These are phyloP conservation scores for Hylyphantes graminicola DNA, from an alignment of 1,140 invertebrate genomes.

Conservation along the genomic window DNA sequence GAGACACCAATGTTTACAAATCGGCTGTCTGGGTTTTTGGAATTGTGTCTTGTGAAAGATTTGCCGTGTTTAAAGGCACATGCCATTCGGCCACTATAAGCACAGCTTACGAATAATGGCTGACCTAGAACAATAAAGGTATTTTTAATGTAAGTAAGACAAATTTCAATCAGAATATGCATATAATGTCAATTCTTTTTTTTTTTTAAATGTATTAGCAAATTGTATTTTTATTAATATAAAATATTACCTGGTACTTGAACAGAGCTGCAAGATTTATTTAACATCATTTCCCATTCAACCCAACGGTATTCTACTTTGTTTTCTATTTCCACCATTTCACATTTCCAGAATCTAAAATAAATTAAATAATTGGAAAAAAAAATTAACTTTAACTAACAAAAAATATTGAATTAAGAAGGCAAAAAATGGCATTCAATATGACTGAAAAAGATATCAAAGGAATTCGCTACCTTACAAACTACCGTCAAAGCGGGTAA, in stretches of 20 bases:
- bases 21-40: conserved; percentile 79
- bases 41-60: conserved; percentile 71
- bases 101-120: conserved; percentile 93
- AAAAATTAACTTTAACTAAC: no score
- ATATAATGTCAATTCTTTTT: no score
- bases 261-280: conserved; percentile 82
- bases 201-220: no score
- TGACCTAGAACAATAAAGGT: conserved; percentile 62
- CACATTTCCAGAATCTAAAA: conserved; percentile 83
- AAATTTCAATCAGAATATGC: not conserved
- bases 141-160: not conserved
- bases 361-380: not conserved
- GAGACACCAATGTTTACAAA: conserved; percentile 93
- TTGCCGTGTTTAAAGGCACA: conserved; percentile 87
- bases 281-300: conserved; percentile 87
- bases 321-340: conserved; percentile 71
- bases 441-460: no score
- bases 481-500: no score
- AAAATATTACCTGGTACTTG: conserved; percentile 78
- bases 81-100: conserved; percentile 95
- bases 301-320: conserved; percentile 77
- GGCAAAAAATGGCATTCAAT: no score
- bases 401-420: no score
- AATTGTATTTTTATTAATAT: not conserved
- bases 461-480: no score